phyloP scores from a whole-genome alignment of 2,113 vertebrate species.

The Strix uralensis region DNA sequence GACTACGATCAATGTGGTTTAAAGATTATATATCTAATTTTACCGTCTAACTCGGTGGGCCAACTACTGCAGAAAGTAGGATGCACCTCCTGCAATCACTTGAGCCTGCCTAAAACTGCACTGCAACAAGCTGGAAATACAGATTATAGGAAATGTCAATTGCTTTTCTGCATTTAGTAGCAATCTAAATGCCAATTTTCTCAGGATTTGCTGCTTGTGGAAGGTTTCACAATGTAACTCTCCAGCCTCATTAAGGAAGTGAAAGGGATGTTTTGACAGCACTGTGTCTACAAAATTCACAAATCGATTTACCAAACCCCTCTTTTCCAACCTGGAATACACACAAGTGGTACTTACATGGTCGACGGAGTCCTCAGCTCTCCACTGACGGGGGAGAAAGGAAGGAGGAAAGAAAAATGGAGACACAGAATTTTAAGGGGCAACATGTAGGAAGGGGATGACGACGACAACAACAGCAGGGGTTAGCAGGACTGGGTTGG shows the following conservation, averaged over 20 bases:
- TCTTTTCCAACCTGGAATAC: slow-evolving; percentile 78
- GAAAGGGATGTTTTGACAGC: slow-evolving; percentile 70
- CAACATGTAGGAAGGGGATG: slow-evolving; percentile 50
- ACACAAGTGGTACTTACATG: slow-evolving; percentile 95
- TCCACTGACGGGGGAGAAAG: slow-evolving; percentile 89
- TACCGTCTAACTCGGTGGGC: slow-evolving; percentile 50
- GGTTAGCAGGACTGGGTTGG: slow-evolving; percentile 51
- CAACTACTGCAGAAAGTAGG: slow-evolving; percentile 43
- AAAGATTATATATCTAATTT: slow-evolving; percentile 70
- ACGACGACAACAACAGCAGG: slow-evolving; percentile 20
- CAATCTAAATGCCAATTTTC: slow-evolving; percentile 74
- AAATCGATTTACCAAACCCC: slow-evolving; percentile 70
- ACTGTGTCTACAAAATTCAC: slow-evolving; percentile 70
- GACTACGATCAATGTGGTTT: slow-evolving; percentile 68
- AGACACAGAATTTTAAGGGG: slow-evolving; percentile 70
- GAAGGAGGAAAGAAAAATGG: slow-evolving; percentile 73
- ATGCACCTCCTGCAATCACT: slow-evolving; percentile 37
- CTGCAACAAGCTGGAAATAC: slow-evolving; percentile 68
- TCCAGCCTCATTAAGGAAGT: slow-evolving; percentile 59
- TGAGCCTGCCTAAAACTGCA: slow-evolving; percentile 72
- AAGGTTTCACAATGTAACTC: slow-evolving; percentile 57
- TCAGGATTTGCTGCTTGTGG: slow-evolving; percentile 69
- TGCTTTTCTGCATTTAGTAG: slow-evolving; percentile 71
- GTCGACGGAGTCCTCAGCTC: slow-evolving; percentile 92
- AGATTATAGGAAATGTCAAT: slow-evolving; percentile 75